Percentiles rank a stretch among this genome's conserved stretches.
phyloP scores from a whole-genome alignment of 2,888 invertebrate species.

The Pyrochroa serraticornis region DNA sequence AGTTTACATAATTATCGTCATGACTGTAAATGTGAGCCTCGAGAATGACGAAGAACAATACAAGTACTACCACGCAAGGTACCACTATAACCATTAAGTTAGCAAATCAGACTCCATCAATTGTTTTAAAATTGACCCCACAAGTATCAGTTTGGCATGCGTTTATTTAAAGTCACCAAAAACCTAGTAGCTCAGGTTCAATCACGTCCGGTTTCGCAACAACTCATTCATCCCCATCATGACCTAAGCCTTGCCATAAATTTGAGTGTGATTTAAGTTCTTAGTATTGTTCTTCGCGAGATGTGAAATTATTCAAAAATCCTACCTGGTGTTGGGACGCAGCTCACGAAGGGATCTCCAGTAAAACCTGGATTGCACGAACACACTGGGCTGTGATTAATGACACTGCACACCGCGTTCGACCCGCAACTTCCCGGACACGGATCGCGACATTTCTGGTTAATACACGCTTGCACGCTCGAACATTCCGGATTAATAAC shows the following conservation, averaged over 20 bases:
- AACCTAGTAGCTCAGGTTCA: neutral
- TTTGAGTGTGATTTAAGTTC: no score
- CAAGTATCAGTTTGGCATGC: no score
- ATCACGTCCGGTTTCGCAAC: neutral
- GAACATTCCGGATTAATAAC: constrained; percentile 73
- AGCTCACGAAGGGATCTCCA: constrained; percentile 80
- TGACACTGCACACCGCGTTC: constrained; percentile 71
- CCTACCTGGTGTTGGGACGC: constrained; percentile 65
- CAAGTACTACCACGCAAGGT: neutral
- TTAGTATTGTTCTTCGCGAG: constrained; percentile 1
- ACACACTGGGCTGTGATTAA: constrained; percentile 77
- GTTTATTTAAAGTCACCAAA: no score
- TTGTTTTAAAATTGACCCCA: no score
- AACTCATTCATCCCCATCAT: neutral
- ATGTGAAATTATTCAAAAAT: constrained; percentile 35
- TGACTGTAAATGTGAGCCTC: no score
- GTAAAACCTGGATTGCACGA: constrained; percentile 72
- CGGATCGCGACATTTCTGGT: constrained; percentile 74
- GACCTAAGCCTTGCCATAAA: neutral
- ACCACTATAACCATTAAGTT: neutral
- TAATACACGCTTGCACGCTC: constrained; percentile 70
- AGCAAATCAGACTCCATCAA: neutral
- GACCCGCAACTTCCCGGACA: constrained; percentile 70
- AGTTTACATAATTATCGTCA: no score
- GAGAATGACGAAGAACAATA: no score